Evolutionary conservation across 2,113 vertebrate genomes (phyloP), one percentile per base, ranked within the genome.

Genomic region (Amazona guildingii): DNA sequence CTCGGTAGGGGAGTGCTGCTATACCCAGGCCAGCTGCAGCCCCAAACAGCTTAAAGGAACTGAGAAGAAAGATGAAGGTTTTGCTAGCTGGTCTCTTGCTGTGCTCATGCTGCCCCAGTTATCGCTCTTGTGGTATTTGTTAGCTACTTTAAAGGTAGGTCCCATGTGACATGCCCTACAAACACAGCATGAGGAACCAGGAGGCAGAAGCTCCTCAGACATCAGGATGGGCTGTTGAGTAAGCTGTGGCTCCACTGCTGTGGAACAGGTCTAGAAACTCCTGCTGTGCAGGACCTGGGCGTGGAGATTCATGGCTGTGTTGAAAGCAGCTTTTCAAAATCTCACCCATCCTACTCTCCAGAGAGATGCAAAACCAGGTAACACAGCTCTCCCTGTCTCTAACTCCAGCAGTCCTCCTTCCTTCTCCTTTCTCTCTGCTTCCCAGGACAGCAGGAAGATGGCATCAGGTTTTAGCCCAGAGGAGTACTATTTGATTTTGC

Each of bases 231-330:
- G 52, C 31, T 75, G 2, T 2, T 16, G 55, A 39, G 37, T 64
- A 72, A 10, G 17, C 2, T 7, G 27, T 28, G 59, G 13, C 1
- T 63, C 13, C 16, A 8, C 23, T 13, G 11, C 13, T 79, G 37
- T 13, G 11, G 13, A 19, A 41, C 27, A 41, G 35, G 48, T 83
- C 39, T 44, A 48, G 29, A 77, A 70, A 54, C 62, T 25, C 17
- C 29, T 0, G 0, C 29, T 66, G 61, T 46, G 48, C 7, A 2
- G 44, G 49, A 33, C 49, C 17, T 21, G 12, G 31, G 3, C 0
- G 1, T 1, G 1, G 23, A 73, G n/a, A 61, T 20, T 27, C 0
- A 0, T 13, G 28, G 3, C 12, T 82, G 14, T 33, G 62, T 43
- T 17, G 3, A 70, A 59, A 0, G 3, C 43, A 51, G 14, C 17